Evolutionary conservation across 2,888 invertebrate genomes (phyloP), one percentile per base, ranked within the genome.

Genomic region (Phasia obesa): DNA sequence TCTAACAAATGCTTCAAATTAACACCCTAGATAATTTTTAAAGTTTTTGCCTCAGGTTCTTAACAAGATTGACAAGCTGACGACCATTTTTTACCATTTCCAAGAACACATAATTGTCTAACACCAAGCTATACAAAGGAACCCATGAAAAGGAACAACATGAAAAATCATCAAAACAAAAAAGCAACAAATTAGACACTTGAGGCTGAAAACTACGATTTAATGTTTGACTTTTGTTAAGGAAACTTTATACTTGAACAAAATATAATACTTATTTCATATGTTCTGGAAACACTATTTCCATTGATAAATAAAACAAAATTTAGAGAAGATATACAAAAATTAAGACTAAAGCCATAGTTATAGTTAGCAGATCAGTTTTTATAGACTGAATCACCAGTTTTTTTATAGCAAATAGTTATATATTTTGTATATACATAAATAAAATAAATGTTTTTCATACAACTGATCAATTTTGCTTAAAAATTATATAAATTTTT

Each of bases 51-150:
- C 69, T 70, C 38, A 13, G 69, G 74, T 69, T 64, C 23, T 77
- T 44, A 74, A 74, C 44, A 69, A 74, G 73, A 82, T 77, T 82
- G 82, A 78, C 78, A 74, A 62, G 70, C 27, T 64, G 70, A 49
- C 62, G 51, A 78, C 27, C 51, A 49, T 57, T 42, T 55, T 55
- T 81, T 53, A 44, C 49, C 49, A 65, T 38, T 60, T 67, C 25
- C n/a, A 47, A 65, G 59, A 81, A 59, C 25, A 49, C 11, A 17
- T 21, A 6, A 53, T 15, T 42, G 59, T 44, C 21, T 19, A 31
- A 42, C 0, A 23, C 19, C 21, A 19, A 27, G 5, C 31, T 2
- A 31, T 1, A 31, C 31, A 2, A 49, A 69, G 44, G 42, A 70
- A 70, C 23, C 51, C 42, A 47, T 9, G 51, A 47, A 7, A 67